These are phyloP conservation scores for Trichosurus vulpecula DNA, from an alignment of 2,797 vertebrate genomes.

Conservation along the genomic window DNA sequence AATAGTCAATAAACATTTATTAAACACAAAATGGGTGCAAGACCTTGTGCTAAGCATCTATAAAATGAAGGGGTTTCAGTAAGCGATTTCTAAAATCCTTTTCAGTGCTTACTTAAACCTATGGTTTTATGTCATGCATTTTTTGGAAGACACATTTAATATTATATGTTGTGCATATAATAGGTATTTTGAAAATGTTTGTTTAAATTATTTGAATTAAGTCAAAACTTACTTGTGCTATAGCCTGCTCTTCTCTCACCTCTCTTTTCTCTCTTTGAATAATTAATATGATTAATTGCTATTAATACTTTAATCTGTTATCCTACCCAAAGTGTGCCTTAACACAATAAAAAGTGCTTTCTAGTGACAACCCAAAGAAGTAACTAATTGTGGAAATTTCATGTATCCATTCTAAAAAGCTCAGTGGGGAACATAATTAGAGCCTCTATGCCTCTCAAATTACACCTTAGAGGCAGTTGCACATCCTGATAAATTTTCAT, in stretches of 20 bases:
- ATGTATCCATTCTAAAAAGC: background rate
- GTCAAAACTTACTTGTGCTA: background rate
- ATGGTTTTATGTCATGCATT: background rate
- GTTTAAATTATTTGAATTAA: background rate
- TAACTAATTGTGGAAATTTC: background rate
- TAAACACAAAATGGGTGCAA: background rate
- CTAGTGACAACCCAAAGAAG: background rate
- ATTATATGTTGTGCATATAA: background rate
- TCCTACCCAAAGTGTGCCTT: background rate
- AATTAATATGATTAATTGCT: background rate
- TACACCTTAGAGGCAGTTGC: background rate
- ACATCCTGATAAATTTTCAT: background rate
- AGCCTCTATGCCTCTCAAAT: background rate
- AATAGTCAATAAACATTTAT: background rate
- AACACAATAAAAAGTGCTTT: background rate
- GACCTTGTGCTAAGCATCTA: background rate
- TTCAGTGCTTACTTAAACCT: background rate
- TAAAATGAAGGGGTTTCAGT: background rate
- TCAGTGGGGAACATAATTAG: background rate
- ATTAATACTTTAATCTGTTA: background rate
- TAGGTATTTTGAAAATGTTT: background rate
- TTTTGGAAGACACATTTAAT: background rate
- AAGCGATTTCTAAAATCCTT: background rate
- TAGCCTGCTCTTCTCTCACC: background rate
- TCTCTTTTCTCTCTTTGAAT: background rate